These are phyloP conservation scores for Bombus terrestris DNA, from an alignment of 1,140 invertebrate species.

Conservation along the genomic window DNA sequence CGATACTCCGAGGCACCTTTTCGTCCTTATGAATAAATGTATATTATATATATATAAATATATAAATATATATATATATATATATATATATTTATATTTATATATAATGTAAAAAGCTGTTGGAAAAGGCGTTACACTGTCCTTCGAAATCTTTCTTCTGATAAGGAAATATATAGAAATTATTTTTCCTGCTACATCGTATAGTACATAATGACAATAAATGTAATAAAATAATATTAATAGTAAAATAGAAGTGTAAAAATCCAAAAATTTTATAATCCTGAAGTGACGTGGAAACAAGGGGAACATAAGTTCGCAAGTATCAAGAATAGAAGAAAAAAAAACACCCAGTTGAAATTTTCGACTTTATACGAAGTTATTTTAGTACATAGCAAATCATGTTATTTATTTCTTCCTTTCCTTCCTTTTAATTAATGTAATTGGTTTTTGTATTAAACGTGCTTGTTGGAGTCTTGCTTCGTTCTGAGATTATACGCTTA, in stretches of 20 bases:
- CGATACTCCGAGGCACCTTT: conserved; percentile 41
- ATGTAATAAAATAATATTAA: conserved; percentile 27
- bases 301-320: conserved; percentile 40
- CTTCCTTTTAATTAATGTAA: not conserved
- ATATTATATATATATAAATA: conserved; percentile 14
- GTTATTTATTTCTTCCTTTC: not conserved
- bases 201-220: conserved; percentile 13
- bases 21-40: conserved; percentile 22
- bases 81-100: conserved; percentile 8
- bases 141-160: not conserved
- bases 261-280: conserved; percentile 14
- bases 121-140: conserved; percentile 26
- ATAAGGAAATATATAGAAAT: not conserved
- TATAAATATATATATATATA: not conserved
- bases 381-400: conserved; percentile 28
- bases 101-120: conserved; percentile 31
- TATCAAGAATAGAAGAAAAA: conserved; percentile 1
- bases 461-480: conserved; percentile 59
- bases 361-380: conserved; percentile 30
- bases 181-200: conserved; percentile 5
- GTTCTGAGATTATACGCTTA: conserved; percentile 38
- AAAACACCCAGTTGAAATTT: conserved; percentile 23
- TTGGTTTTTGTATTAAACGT: conserved; percentile 11
- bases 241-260: conserved; percentile 19
- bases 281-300: conserved; percentile 60